Conservation (phyloP, 2,888 invertebrate genomes). For the Acronicta alni region DNA sequence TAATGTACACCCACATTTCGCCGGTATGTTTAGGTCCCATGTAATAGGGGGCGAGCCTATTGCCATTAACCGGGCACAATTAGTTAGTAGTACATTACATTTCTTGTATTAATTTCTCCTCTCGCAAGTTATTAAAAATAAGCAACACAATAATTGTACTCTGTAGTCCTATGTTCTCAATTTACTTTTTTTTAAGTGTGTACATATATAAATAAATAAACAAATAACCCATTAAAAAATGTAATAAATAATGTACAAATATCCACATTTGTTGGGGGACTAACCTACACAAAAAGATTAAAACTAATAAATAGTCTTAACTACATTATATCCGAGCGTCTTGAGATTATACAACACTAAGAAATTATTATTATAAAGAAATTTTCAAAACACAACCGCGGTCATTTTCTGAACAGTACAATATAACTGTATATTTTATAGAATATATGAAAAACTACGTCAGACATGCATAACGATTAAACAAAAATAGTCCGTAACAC, state of each 20-base stretch:
- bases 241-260: slow-evolving; percentile 55
- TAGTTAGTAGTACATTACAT: too few relatives aligned
- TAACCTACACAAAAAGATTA: slow-evolving; percentile 38
- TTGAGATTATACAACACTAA: slow-evolving; percentile 41
- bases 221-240: slow-evolving; percentile 47
- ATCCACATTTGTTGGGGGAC: slow-evolving; percentile 28
- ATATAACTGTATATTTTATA: not conserved
- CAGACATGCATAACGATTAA: not conserved
- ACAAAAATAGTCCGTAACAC: not conserved
- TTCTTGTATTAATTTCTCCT: too few relatives aligned
- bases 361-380: slow-evolving; percentile 33
- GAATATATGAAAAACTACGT: slow-evolving; percentile 11
- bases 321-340: slow-evolving; percentile 28
- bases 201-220: too few relatives aligned
- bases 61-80: too few relatives aligned
- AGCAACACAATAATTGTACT: too few relatives aligned
- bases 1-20: too few relatives aligned
- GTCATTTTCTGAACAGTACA: slow-evolving; percentile 7
- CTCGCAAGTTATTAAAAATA: too few relatives aligned
- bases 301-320: slow-evolving; percentile 26
- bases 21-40: too few relatives aligned
- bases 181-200: too few relatives aligned
- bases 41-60: too few relatives aligned
- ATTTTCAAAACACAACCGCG: slow-evolving; percentile 10
- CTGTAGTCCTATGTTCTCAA: too few relatives aligned